Conservation (phyloP, 2,888 invertebrate genomes). For the Fissipunctia ypsillon region DNA sequence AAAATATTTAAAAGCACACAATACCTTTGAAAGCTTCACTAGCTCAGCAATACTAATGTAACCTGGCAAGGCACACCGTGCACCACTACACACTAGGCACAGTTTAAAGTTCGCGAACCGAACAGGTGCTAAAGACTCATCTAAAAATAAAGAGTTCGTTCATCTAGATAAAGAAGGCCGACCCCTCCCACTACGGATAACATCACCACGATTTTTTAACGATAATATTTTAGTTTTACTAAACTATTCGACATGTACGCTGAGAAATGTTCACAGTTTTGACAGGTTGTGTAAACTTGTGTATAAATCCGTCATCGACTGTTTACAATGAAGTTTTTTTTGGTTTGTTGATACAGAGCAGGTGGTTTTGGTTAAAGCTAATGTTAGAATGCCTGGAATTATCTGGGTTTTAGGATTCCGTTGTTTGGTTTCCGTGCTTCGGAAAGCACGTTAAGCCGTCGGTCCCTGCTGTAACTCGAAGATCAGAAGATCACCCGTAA, state of each 20-base stretch:
- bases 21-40: background rate
- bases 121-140: slow-evolving; percentile 80
- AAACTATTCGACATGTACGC: slow-evolving; percentile 47
- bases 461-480: background rate
- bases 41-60: background rate
- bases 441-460: background rate
- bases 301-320: slow-evolving; percentile 85
- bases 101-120: slow-evolving; percentile 77
- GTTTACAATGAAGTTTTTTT: slow-evolving; percentile 83
- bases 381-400: slow-evolving; percentile 56
- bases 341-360: slow-evolving; percentile 74
- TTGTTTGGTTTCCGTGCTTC: background rate
- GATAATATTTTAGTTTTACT: slow-evolving; percentile 56
- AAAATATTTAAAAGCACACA: slow-evolving; percentile 2
- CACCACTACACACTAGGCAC: slow-evolving; percentile 50
- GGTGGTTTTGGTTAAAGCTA: slow-evolving; percentile 58
- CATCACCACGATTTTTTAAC: slow-evolving; percentile 54
- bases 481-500: background rate
- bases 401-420: slow-evolving; percentile 49
- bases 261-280: slow-evolving; percentile 60
- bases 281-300: slow-evolving; percentile 78
- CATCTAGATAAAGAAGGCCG: slow-evolving; percentile 76
- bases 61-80: slow-evolving; percentile 25
- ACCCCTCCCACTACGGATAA: slow-evolving; percentile 69
- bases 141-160: slow-evolving; percentile 88